Evolutionary conservation across 2,797 vertebrate genomes (phyloP), one percentile per base, ranked within the genome.

Genomic region (Adelosebastes latens): DNA sequence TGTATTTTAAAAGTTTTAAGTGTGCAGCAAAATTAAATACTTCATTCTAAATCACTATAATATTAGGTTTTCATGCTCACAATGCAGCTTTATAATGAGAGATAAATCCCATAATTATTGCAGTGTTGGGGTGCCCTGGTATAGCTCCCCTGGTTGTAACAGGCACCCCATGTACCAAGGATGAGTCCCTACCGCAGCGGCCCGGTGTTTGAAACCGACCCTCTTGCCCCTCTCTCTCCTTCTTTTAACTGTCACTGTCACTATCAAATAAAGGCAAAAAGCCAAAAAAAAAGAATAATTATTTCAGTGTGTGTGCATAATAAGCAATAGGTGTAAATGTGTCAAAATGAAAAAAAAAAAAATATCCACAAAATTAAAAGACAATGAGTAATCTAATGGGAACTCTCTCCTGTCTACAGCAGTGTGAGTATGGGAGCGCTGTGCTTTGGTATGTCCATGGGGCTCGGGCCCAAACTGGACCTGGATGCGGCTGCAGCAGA

Each of bases 401-500:
- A 34, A 9, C 5, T 18, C 2, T 27, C 63, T 80, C 16, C n/a
- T 10, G 6, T 67, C 58, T 29, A 8, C 80, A 91, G 87, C 87
- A 94, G 94, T 85, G 80, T 73, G 20, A 95, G 94, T 77, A 82
- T 94, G 93, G 90, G 88, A 18, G 63, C 92, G 0, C 75, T 96
- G 67, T 95, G 95, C 81, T 83, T 90, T 55, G 92, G 89, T 12
- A 85, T 92, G 63, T 81, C 88, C 24, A 79, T 91, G 82, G 92
- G 87, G 1, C 75, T 91, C 2, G 89, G 88, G 39, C 58, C 88
- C 18, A 88, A 80, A 34, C 70, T 94, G 78, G 94, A 95, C 75
- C 88, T 96, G 85, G 95, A 96, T n/a, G 90, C 93, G 0, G 96
- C 95, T 18, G 83, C 94, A 59, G 93, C 92, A 34, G 92, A 93